A percentile compares a stretch with the other conserved stretches of the same genome.
Conservation (phyloP, 1,140 invertebrate genomes). For the Acarapis woodi region DNA sequence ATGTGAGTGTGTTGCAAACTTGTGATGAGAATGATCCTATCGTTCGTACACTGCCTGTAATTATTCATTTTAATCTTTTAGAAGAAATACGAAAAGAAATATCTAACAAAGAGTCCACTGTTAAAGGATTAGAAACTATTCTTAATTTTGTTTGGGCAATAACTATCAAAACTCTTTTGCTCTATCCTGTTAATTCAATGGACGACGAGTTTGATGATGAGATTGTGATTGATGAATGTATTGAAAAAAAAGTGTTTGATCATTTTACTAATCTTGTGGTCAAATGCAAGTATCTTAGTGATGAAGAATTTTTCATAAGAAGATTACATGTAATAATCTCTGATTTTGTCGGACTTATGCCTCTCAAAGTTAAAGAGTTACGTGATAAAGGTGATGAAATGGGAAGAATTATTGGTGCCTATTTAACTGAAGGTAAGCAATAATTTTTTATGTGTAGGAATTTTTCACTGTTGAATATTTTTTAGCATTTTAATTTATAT, state of each 20-base stretch:
- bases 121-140: slow-evolving; percentile 33
- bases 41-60: slow-evolving; percentile 35
- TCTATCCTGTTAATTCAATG: slow-evolving; percentile 14
- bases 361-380: slow-evolving; percentile 53
- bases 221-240: slow-evolving; percentile 34
- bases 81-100: slow-evolving; percentile 25
- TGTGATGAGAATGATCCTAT: slow-evolving; percentile 26
- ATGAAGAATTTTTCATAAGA: slow-evolving; percentile 37
- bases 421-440: slow-evolving; percentile 39
- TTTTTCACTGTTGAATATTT: too few relatives aligned
- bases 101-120: slow-evolving; percentile 15
- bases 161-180: slow-evolving; percentile 38
- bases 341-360: slow-evolving; percentile 76
- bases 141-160: slow-evolving; percentile 47
- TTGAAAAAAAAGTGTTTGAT: slow-evolving; percentile 47
- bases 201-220: slow-evolving; percentile 36
- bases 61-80: slow-evolving; percentile 33
- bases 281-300: slow-evolving; percentile 20
- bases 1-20: slow-evolving; percentile 40
- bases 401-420: slow-evolving; percentile 44
- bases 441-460: too few relatives aligned
- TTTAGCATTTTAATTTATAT: too few relatives aligned
- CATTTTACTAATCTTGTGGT: slow-evolving; percentile 40
- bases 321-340: slow-evolving; percentile 56
- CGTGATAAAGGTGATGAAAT: slow-evolving; percentile 58